Conservation (phyloP, 2,113 vertebrate genomes). For the Edolisoma coerulescens region DNA sequence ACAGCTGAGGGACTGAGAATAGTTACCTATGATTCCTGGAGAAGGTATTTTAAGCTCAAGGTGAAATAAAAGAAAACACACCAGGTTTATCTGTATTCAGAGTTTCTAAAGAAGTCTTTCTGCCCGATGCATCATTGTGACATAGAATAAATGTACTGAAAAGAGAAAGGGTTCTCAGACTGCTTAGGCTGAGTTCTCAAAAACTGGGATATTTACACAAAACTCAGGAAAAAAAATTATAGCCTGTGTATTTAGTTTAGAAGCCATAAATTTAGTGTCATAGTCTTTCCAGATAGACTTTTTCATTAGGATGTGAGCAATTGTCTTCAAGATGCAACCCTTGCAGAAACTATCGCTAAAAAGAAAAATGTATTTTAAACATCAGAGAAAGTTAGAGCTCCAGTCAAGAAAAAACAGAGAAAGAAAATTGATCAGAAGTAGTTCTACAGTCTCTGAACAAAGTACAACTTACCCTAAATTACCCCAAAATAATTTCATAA, state of each 20-base stretch:
- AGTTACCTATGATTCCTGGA: neutral
- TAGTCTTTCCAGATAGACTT: neutral
- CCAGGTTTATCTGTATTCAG: neutral
- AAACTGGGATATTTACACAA: neutral
- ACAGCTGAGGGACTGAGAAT: neutral
- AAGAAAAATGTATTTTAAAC: neutral
- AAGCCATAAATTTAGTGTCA: neutral
- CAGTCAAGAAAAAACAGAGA: neutral
- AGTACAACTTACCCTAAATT: neutral
- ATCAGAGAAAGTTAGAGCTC: neutral
- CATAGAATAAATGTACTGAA: neutral
- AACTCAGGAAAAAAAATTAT: neutral
- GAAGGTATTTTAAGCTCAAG: neutral
- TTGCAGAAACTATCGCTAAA: neutral
- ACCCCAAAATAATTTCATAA: neutral
- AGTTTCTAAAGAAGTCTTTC: neutral
- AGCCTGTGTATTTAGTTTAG: neutral
- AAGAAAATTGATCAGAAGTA: neutral
- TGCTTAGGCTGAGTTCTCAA: neutral
- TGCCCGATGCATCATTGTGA: neutral
- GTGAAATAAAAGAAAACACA: neutral
- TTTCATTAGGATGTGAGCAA: neutral
- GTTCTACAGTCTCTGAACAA: neutral
- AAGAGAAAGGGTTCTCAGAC: neutral
- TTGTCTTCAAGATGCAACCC: neutral